Conservation (phyloP, 2,888 invertebrate genomes). For the Onchidella celtica region DNA sequence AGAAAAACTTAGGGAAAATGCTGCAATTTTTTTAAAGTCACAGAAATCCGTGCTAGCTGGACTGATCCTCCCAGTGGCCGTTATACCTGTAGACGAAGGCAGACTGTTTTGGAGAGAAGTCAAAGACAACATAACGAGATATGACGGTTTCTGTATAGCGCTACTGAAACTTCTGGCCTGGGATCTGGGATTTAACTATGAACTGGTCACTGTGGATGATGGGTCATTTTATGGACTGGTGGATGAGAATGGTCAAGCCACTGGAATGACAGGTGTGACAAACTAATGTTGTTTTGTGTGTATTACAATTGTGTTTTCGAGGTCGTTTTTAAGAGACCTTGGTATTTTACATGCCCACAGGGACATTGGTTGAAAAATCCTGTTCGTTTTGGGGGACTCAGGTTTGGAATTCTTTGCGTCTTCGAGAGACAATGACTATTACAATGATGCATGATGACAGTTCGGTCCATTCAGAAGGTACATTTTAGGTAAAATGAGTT, state of each 20-base stretch:
- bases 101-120: not conserved
- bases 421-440: too few relatives aligned
- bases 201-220: conserved; percentile 10
- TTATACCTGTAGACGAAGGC: not conserved
- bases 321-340: not conserved
- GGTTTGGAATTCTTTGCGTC: too few relatives aligned
- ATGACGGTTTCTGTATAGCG: not conserved
- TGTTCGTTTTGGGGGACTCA: too few relatives aligned
- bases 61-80: conserved; percentile 14
- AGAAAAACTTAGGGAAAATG: not conserved
- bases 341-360: not conserved
- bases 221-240: conserved; percentile 23
- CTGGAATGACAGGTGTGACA: conserved; percentile 30
- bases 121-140: not conserved
- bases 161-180: not conserved
- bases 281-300: not conserved
- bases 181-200: not conserved
- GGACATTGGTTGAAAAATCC: too few relatives aligned
- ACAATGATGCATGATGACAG: too few relatives aligned
- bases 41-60: conserved; percentile 17
- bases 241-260: not conserved
- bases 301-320: too few relatives aligned
- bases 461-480: too few relatives aligned
- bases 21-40: not conserved
- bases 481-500: too few relatives aligned